These are phyloP conservation scores for Cantharis flavilabris DNA, from an alignment of 2,888 invertebrate genomes.

Conservation along the genomic window DNA sequence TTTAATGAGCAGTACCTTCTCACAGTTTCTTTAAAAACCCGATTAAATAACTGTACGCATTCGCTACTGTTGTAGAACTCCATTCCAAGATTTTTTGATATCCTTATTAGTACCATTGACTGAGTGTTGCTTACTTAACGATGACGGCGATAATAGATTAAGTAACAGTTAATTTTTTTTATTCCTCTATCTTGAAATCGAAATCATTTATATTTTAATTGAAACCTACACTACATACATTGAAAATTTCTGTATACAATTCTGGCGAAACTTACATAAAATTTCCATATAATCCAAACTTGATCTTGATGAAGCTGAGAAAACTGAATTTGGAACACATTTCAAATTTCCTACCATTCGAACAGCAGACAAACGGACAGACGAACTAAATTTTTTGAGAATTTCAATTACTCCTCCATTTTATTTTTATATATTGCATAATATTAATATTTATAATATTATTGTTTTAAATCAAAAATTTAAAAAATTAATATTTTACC, in stretches of 20 bases:
- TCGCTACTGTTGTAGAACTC: background rate
- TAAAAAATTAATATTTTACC: no score
- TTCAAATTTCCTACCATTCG: background rate
- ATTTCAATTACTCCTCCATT: no score
- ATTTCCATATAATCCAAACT: background rate
- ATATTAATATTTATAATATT: no score
- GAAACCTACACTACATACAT: background rate
- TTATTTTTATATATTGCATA: no score
- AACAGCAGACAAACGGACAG: no score
- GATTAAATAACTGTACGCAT: constrained; percentile 16
- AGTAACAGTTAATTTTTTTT: background rate
- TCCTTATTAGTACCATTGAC: background rate
- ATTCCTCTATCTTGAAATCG: background rate
- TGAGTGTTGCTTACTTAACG: background rate
- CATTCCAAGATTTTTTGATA: background rate
- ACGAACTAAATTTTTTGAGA: no score
- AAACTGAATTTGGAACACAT: background rate
- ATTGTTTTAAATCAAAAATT: no score
- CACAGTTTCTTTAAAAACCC: constrained; percentile 2
- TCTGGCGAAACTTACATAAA: background rate
- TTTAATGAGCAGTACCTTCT: background rate
- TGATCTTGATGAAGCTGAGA: background rate
- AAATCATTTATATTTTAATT: background rate
- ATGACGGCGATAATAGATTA: background rate
- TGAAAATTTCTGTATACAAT: background rate